Conservation (phyloP, 2,888 invertebrate species). For the Clistopyga incitator region DNA sequence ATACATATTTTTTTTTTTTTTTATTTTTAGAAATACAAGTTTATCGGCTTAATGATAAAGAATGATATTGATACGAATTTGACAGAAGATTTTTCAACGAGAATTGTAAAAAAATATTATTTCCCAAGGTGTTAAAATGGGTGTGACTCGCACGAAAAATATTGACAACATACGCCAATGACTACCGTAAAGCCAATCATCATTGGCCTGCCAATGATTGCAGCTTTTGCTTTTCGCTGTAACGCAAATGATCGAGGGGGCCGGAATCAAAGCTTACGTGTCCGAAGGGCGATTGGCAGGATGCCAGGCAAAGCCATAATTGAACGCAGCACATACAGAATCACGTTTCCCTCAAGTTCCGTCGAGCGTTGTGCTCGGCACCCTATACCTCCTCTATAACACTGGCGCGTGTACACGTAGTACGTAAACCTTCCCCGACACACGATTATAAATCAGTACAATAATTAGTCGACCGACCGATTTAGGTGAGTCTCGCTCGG, state of each 20-base stretch:
- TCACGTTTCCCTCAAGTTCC: conserved; percentile 69
- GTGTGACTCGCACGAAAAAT: too few species aligned
- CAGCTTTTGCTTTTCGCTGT: not conserved
- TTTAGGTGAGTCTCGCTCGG: conserved; percentile 42
- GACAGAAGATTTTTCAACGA: too few species aligned
- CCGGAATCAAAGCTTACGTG: conserved; percentile 70
- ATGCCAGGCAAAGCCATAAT: conserved; percentile 76
- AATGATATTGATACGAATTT: too few species aligned
- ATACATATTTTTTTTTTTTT: too few species aligned
- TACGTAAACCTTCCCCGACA: conserved; percentile 38
- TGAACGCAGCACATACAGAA: conserved; percentile 67
- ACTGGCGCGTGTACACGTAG: conserved; percentile 17
- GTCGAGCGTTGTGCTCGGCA: conserved; percentile 6
- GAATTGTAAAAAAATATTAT: too few species aligned
- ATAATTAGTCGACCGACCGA: conserved; percentile 61
- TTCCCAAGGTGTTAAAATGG: too few species aligned
- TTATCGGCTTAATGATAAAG: too few species aligned
- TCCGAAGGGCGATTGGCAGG: conserved; percentile 75
- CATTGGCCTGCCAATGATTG: not conserved
- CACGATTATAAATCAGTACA: conserved; percentile 55
- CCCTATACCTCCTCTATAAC: conserved; percentile 2
- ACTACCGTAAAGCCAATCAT: not conserved
- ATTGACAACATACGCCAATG: not conserved
- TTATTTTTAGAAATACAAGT: too few species aligned
- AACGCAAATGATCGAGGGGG: conserved; percentile 67